These are phyloP conservation scores for Arbacia lixula DNA, from an alignment of 53 echinoderm and acorn worm genomes.

Conservation along the genomic window DNA sequence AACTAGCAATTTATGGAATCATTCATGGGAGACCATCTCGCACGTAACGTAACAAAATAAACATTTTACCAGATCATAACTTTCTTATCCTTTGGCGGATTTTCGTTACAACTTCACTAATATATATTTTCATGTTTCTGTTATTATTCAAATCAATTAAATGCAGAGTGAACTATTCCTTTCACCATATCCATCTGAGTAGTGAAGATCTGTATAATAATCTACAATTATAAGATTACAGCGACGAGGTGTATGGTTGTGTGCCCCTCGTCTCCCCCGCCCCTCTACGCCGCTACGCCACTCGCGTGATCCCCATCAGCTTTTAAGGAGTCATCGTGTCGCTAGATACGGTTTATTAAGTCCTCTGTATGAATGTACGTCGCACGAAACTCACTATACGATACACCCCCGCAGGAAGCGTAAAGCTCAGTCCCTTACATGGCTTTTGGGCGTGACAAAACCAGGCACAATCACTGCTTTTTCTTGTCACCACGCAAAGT, in stretches of 20 bases:
- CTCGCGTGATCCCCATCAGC: neutral
- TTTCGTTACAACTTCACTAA: too few relatives aligned
- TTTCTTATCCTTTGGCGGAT: too few relatives aligned
- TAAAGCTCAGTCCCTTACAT: neutral
- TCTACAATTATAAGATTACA: neutral
- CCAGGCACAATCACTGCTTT: constrained; percentile 15
- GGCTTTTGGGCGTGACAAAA: constrained; percentile 25
- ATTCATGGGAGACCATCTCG: too few relatives aligned
- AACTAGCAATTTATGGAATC: too few relatives aligned
- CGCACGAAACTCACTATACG: constrained; percentile 2
- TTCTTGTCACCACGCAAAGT: constrained; percentile 20
- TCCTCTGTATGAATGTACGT: neutral
- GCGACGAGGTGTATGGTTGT: too few relatives aligned
- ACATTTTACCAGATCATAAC: too few relatives aligned
- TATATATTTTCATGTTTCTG: too few relatives aligned
- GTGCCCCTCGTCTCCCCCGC: too few relatives aligned
- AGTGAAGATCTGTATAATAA: neutral
- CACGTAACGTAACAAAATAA: too few relatives aligned
- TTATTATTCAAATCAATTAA: too few relatives aligned
- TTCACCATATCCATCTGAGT: too few relatives aligned
- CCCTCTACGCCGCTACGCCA: neutral
- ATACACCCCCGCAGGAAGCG: constrained; percentile 41
- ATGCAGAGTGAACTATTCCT: too few relatives aligned
- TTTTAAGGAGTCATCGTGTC: constrained; percentile 3
- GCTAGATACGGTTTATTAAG: constrained; percentile 29